phyloP scores from a whole-genome alignment of 2,797 vertebrate genomes.

The Hippopotamyrus pictus region DNA sequence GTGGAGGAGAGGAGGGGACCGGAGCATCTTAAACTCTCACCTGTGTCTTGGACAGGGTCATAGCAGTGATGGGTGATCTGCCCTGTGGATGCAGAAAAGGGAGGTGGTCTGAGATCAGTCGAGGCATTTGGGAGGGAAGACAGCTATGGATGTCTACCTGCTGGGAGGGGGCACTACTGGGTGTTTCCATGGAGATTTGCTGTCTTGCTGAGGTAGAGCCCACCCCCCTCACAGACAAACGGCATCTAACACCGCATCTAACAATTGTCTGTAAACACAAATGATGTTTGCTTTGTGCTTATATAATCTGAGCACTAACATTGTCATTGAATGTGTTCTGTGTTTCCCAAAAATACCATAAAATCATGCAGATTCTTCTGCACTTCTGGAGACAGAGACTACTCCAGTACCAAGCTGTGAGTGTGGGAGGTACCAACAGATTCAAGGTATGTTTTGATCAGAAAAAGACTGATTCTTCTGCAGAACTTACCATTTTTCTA shows the following conservation, averaged over 20 bases:
- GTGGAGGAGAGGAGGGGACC: neutral
- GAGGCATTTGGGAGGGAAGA: neutral
- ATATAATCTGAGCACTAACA: neutral
- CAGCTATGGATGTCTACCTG: neutral
- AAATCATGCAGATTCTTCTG: neutral
- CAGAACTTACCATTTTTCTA: neutral
- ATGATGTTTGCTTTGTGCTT: neutral
- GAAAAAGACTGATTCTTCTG: neutral
- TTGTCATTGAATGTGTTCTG: neutral
- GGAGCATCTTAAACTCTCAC: slow-evolving; percentile 45
- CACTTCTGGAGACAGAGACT: neutral
- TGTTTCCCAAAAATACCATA: neutral
- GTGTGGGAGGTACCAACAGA: neutral
- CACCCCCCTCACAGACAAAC: neutral
- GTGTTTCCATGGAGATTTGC: slow-evolving; percentile 11
- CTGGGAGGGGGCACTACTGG: neutral
- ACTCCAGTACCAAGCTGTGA: neutral
- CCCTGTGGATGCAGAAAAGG: slow-evolving; percentile 46
- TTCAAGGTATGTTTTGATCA: neutral
- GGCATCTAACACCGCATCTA: neutral
- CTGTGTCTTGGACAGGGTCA: slow-evolving; percentile 74
- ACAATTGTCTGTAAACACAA: neutral
- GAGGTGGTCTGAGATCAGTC: neutral
- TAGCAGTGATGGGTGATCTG: slow-evolving; percentile 67
- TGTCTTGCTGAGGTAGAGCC: neutral